Base-by-base conservation (phyloP, 2,113 vertebrate genomes). In the Tupaia tana region DNA sequence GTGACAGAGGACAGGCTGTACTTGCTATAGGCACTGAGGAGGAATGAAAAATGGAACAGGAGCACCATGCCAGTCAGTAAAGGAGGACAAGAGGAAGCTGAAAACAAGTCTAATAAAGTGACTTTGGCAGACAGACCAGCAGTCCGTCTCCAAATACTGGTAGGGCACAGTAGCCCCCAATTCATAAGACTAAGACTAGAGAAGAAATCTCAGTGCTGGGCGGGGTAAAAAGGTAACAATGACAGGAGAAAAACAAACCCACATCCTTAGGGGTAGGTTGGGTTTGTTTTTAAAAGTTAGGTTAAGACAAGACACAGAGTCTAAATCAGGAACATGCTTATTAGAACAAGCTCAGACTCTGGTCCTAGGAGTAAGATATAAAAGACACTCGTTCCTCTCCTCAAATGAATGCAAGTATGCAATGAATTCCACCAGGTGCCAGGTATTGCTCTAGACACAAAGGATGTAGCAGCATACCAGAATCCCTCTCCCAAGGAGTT, bases 201-300 rank as follows among this genome's bases (percentile, higher is more conserved):
- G 74, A 73, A 94, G 52, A 66, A 27, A 56, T 19, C 27, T n/a
- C 31, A 43, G 12, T 31, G 16, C 58, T 77, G 14, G 9, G 1
- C 24, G 9, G 0, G 9, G 0, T 2, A 2, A 4, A 43, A 64
- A 9, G 18, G 9, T 9, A 75, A 22, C 1, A 24, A 7, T 18
- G 29, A 34, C 31, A 58, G 56, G 15, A 69, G 31, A 22, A 29
- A 59, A 67, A 59, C 0, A 52, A 83, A 10, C 43, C 66, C 16
- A 29, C 11, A 20, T 64, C 59, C 52, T 16, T 11, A 29, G 73
- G 27, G 56, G 4, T 1, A 19, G 20, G 27, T 43, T 43, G 43
- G 6, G 43, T 43, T 43, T 43, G 43, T 43, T 43, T 43, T 43
- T 43, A 43, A 43, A 43, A 43, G 43, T 43, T 1, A 19, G 20